phyloP scores from a whole-genome alignment of 2,888 invertebrate species.

The Drosophila melanosoma region DNA sequence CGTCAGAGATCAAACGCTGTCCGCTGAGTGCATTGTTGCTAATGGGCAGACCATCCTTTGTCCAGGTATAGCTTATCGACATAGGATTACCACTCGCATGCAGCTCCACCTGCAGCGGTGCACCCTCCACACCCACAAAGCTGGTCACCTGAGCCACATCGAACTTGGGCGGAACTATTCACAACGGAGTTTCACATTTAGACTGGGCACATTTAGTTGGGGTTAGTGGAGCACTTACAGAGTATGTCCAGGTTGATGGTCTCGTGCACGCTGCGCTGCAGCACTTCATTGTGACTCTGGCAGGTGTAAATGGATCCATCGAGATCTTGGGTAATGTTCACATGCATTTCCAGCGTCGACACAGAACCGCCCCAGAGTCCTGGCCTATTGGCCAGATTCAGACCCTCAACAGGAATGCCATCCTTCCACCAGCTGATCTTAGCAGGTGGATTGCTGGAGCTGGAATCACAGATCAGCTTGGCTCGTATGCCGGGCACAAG shows the following conservation, averaged over 20 bases:
- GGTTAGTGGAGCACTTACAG: constrained; percentile 66
- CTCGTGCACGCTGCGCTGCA: constrained; percentile 83
- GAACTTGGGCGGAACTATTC: constrained; percentile 82
- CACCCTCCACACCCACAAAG: constrained; percentile 82
- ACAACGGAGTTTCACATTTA: neutral
- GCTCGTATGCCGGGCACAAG: constrained; percentile 82
- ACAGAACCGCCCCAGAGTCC: constrained; percentile 83
- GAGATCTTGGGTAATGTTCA: constrained; percentile 83
- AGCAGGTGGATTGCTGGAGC: constrained; percentile 83
- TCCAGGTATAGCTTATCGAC: constrained; percentile 83
- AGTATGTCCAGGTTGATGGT: constrained; percentile 82
- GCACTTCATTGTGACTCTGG: constrained; percentile 83
- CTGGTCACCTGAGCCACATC: constrained; percentile 73
- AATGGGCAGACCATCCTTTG: constrained; percentile 83
- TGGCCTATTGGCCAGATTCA: constrained; percentile 81
- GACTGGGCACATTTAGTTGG: neutral
- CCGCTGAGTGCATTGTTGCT: constrained; percentile 75
- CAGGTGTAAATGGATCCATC: constrained; percentile 83
- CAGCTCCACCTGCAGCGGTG: constrained; percentile 81
- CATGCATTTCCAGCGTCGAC: constrained; percentile 81
- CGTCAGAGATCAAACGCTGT: constrained; percentile 81
- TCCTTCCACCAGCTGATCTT: constrained; percentile 84
- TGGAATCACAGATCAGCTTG: constrained; percentile 83
- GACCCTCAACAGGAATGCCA: constrained; percentile 83
- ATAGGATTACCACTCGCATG: constrained; percentile 82